A percentile compares a stretch with the other conserved stretches of the same genome.
phyloP scores from a whole-genome alignment of 1,140 invertebrate genomes.

The Drosophila jambulina region DNA sequence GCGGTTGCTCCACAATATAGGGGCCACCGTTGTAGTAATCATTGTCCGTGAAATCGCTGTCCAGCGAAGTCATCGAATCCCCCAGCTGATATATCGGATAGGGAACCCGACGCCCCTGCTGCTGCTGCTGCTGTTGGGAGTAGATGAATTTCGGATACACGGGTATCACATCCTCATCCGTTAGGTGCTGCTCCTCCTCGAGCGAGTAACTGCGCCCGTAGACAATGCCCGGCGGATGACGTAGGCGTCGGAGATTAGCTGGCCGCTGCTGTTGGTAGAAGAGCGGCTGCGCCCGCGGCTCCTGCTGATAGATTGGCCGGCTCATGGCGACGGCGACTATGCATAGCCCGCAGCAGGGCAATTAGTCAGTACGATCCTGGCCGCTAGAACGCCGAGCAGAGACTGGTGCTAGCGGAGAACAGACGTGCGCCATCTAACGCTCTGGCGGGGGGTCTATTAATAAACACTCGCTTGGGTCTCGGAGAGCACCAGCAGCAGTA shows the following conservation, averaged over 20 bases:
- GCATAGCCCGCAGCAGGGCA: constrained; percentile 53
- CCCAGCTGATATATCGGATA: constrained; percentile 49
- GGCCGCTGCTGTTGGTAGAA: constrained; percentile 45
- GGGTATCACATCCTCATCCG: constrained; percentile 50
- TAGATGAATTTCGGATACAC: constrained; percentile 72
- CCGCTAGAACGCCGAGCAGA: constrained; percentile 59
- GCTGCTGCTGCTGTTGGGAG: constrained; percentile 31
- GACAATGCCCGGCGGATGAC: constrained; percentile 61
- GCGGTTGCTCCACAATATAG: constrained; percentile 46
- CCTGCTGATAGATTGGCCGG: constrained; percentile 68
- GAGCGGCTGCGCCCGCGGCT: constrained; percentile 44
- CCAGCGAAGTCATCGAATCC: constrained; percentile 65
- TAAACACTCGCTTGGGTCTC: constrained; percentile 57
- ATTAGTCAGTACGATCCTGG: constrained; percentile 52
- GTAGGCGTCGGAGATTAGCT: constrained; percentile 74
- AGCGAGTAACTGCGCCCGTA: constrained; percentile 72
- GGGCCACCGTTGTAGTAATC: constrained; percentile 51
- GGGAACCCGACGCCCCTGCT: constrained; percentile 12
- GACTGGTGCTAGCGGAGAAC: constrained; percentile 46
- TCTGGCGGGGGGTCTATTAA: constrained; percentile 66
- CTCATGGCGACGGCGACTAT: constrained; percentile 58
- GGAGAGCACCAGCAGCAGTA: constrained; percentile 22
- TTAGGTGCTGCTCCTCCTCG: constrained; percentile 44
- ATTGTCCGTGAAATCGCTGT: constrained; percentile 56
- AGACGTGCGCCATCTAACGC: constrained; percentile 59